Evolutionary conservation across 2,797 vertebrate genomes (phyloP).

Genomic region (Potorous gilbertii): DNA sequence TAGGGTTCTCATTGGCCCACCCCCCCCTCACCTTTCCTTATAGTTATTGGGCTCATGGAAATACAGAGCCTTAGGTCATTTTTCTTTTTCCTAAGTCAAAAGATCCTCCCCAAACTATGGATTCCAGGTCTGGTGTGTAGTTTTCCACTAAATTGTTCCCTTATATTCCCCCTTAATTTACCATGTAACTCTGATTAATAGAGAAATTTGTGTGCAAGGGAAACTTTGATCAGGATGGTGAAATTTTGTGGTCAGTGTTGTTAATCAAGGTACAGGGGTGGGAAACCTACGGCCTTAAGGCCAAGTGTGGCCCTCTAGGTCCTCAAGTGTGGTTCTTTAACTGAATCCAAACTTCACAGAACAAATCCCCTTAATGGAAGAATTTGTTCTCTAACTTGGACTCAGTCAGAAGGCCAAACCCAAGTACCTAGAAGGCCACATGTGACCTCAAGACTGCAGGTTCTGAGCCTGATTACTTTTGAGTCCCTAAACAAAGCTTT

Average conservation of each 20-base stretch:
- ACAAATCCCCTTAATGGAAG: no score
- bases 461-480: neutral
- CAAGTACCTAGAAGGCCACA: no score
- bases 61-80: neutral
- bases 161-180: neutral
- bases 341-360: no score
- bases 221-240: neutral
- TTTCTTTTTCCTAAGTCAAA: neutral
- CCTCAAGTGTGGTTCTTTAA: no score
- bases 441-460: no score
- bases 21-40: neutral
- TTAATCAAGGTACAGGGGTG: no score
- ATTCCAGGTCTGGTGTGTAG: neutral
- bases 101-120: neutral
- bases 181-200: neutral
- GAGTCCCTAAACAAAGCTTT: neutral
- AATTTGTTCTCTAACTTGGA: no score
- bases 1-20: neutral
- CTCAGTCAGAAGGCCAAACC: no score
- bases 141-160: neutral
- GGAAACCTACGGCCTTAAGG: no score
- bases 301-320: no score
- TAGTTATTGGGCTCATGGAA: conserved; percentile 35
- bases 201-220: neutral
- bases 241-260: neutral